These are phyloP conservation scores for Coregonus clupeaformis DNA, from an alignment of 2,113 vertebrate genomes.

Conservation along the genomic window DNA sequence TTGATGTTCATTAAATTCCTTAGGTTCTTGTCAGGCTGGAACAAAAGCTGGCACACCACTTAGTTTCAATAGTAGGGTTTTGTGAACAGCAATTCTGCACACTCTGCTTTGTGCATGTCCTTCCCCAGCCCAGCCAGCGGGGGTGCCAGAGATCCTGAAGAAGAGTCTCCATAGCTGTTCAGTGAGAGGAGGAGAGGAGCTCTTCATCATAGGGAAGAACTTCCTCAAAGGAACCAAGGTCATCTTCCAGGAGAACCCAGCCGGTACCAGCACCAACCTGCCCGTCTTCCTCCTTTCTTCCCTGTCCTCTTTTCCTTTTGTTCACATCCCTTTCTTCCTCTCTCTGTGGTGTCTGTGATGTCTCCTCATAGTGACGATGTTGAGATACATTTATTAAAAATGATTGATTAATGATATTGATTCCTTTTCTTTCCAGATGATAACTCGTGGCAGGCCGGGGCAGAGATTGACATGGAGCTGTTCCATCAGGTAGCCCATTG, in stretches of 20 bases:
- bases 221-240: constrained; percentile 99
- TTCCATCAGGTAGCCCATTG: constrained; percentile 88
- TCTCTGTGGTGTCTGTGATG: neutral
- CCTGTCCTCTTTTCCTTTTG: too few relatives aligned
- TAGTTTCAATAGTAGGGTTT: too few relatives aligned
- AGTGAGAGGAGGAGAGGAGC: constrained; percentile 93
- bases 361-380: neutral
- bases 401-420: too few relatives aligned
- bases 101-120: constrained; percentile 1
- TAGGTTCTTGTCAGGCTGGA: too few relatives aligned
- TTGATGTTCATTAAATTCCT: too few relatives aligned
- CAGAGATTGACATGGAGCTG: constrained; percentile 98
- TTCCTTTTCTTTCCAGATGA: constrained; percentile 81
- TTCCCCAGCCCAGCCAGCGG: constrained; percentile 90
- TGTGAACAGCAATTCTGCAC: too few relatives aligned
- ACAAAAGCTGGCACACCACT: too few relatives aligned
- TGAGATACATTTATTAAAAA: neutral
- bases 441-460: constrained; percentile 94
- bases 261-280: constrained; percentile 36
- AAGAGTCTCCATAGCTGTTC: constrained; percentile 95
- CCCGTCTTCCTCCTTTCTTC: neutral
- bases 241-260: constrained; percentile 80
- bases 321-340: too few relatives aligned
- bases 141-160: constrained; percentile 97
- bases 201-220: constrained; percentile 98